Percentiles rank a stretch among this genome's conserved stretches.
phyloP scores from a whole-genome alignment of 2,888 invertebrate genomes.

The Heterodera filipjevi region DNA sequence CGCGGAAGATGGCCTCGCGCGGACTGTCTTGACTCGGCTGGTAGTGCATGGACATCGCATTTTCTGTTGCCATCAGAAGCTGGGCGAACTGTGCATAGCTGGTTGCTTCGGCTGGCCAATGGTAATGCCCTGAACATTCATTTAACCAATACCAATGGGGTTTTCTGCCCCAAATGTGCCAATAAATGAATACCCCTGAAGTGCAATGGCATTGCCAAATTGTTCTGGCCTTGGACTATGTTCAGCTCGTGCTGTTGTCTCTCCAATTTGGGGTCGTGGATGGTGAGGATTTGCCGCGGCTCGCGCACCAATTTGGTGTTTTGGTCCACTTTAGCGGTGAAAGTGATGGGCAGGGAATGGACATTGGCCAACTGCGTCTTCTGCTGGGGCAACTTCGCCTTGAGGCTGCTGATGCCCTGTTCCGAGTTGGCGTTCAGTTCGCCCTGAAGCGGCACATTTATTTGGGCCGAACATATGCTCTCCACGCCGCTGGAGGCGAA shows the following conservation, averaged over 20 bases:
- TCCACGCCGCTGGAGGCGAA: constrained; percentile 39
- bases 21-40: constrained; percentile 38
- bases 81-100: constrained; percentile 28
- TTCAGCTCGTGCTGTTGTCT: constrained; percentile 36
- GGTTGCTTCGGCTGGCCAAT: constrained; percentile 23
- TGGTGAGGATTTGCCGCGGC: constrained; percentile 31
- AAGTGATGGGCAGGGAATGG: constrained; percentile 49
- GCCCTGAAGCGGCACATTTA: constrained; percentile 41
- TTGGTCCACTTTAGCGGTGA: constrained; percentile 28
- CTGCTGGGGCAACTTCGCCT: constrained; percentile 33
- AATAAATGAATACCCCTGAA: constrained; percentile 41
- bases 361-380: constrained; percentile 43
- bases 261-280: constrained; percentile 40
- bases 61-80: constrained; percentile 47
- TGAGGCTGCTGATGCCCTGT: constrained; percentile 31
- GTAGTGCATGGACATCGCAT: constrained; percentile 46
- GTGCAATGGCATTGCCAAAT: constrained; percentile 37
- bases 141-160: constrained; percentile 15
- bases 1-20: constrained; percentile 34
- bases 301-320: constrained; percentile 20
- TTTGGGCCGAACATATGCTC: constrained; percentile 33
- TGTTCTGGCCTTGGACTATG: constrained; percentile 14
- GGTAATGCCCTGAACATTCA: constrained; percentile 27
- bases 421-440: constrained; percentile 15
- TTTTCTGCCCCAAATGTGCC: constrained; percentile 28